Percentiles rank a stretch among this genome's conserved stretches.
These are phyloP conservation scores for Natator depressus DNA, from an alignment of 2,113 vertebrate species.

Conservation along the genomic window DNA sequence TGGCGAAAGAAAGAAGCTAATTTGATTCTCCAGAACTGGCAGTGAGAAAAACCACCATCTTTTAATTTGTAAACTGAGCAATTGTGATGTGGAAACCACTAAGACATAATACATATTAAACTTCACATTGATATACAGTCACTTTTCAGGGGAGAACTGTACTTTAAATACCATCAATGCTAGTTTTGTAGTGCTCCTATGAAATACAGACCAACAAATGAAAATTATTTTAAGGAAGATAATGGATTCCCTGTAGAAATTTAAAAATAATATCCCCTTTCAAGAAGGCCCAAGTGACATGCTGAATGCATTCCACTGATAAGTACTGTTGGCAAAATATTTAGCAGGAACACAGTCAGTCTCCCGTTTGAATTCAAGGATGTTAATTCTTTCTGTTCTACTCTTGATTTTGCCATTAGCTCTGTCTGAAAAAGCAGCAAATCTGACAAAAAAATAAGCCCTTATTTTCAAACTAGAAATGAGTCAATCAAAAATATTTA, in stretches of 20 bases:
- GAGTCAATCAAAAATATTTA: not conserved
- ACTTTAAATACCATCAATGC: not conserved
- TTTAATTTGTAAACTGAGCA: not conserved
- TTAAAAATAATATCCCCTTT: not conserved
- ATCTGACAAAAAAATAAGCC: not conserved
- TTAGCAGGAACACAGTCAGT: rapidly evolving
- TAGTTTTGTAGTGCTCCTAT: not conserved
- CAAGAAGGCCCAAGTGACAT: rapidly evolving
- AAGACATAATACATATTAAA: not conserved
- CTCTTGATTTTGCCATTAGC: not conserved
- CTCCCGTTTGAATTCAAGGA: not conserved
- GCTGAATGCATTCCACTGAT: rapidly evolving
- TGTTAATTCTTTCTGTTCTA: not conserved
- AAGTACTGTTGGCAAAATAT: rapidly evolving
- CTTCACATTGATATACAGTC: not conserved
- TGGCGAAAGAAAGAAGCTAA: not conserved
- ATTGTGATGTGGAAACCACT: not conserved
- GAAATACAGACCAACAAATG: not conserved
- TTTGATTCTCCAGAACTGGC: not conserved
- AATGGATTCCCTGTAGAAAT: not conserved
- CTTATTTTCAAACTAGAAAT: not conserved
- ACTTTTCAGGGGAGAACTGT: not conserved
- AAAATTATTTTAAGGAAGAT: not conserved
- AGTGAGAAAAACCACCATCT: too few relatives aligned
- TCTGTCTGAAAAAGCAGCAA: not conserved